Conservation (phyloP, 2,113 vertebrate genomes). For the Thymallus thymallus region DNA sequence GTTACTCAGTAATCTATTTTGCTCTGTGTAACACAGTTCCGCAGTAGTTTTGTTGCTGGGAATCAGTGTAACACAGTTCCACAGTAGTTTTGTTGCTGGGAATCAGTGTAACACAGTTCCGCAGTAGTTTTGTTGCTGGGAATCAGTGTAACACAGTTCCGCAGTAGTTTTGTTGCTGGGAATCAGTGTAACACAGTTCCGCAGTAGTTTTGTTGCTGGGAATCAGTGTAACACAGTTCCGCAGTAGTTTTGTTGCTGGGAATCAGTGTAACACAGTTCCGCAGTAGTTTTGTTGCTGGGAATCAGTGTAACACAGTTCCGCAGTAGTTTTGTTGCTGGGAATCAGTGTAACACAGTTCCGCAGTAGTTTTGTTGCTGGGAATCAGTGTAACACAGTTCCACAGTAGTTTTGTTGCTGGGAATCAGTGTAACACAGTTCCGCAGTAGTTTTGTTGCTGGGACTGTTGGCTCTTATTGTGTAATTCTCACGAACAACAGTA, state of each 20-base stretch:
- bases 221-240: no score
- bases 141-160: no score
- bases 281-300: slow-evolving; percentile 21
- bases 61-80: background rate
- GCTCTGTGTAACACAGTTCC: background rate
- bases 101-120: no score
- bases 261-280: background rate
- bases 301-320: no score
- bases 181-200: background rate
- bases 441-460: slow-evolving; percentile 40
- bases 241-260: no score
- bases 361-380: slow-evolving; percentile 21
- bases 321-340: no score
- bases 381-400: no score
- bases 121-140: no score
- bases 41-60: slow-evolving; percentile 21
- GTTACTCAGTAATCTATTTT: no score
- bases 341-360: background rate
- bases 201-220: slow-evolving; percentile 21
- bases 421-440: no score
- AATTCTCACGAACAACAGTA: slow-evolving; percentile 67
- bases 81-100: slow-evolving; percentile 24
- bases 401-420: no score
- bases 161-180: no score
- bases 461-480: slow-evolving; percentile 4